Percentiles rank a stretch among this genome's conserved stretches.
Evolutionary conservation across 1,140 invertebrate genomes (phyloP).

Genomic region (Venturia canescens): DNA sequence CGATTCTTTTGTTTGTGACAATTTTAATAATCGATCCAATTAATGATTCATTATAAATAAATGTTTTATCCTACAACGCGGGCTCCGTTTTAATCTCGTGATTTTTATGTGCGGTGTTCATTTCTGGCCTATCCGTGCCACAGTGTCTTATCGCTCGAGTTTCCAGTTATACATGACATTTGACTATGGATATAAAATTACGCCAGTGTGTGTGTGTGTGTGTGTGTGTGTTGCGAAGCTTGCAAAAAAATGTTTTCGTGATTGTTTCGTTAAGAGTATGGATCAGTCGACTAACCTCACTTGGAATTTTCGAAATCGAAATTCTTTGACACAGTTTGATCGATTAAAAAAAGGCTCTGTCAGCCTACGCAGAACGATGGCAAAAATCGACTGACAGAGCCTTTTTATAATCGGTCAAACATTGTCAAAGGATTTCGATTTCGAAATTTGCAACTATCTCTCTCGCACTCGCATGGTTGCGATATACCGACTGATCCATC

Average conservation of each 20-base stretch:
- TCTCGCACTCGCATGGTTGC: too few relatives aligned
- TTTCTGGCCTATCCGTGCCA: constrained; percentile 3
- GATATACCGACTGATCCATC: too few relatives aligned
- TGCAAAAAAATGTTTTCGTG: constrained; percentile 3
- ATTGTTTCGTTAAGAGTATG: too few relatives aligned
- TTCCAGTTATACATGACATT: constrained; percentile 1
- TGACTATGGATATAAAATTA: neutral
- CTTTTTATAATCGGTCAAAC: too few relatives aligned
- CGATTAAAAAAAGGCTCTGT: too few relatives aligned
- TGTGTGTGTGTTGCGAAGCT: constrained; percentile 11
- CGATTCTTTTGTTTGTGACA: neutral
- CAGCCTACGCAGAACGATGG: too few relatives aligned
- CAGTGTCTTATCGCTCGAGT: neutral
- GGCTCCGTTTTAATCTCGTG: neutral
- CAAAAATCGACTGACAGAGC: too few relatives aligned
- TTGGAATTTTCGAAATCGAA: too few relatives aligned
- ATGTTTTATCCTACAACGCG: neutral
- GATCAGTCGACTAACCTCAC: too few relatives aligned
- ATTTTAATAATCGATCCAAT: neutral
- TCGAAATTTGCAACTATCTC: too few relatives aligned
- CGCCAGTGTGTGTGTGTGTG: neutral
- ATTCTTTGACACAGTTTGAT: too few relatives aligned
- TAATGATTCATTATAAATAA: neutral
- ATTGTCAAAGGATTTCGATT: too few relatives aligned
- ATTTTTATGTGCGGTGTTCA: neutral